Percentiles rank a stretch among this genome's conserved stretches.
Conservation (phyloP, 2,888 invertebrate genomes). For the Tenthredo distinguenda region DNA sequence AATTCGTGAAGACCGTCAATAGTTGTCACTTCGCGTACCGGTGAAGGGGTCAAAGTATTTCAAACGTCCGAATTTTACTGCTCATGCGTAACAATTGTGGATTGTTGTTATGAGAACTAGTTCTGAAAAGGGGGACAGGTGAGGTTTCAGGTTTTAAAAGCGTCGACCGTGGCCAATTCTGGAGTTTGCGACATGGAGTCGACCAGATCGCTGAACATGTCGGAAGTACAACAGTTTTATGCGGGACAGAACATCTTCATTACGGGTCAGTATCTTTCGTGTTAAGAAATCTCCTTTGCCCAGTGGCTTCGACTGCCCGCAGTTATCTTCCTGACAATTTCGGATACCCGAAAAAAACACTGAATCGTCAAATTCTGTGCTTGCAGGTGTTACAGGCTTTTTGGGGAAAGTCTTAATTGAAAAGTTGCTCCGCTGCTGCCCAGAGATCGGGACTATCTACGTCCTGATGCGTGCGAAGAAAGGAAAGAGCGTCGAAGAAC, state of each 20-base stretch:
- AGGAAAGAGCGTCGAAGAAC: conserved; percentile 52
- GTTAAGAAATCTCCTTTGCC: not conserved
- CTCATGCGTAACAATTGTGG: not conserved
- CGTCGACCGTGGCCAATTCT: not conserved
- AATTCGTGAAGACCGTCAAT: not conserved
- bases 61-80: not conserved
- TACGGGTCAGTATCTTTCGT: conserved; percentile 53
- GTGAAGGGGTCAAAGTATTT: not conserved
- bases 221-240: conserved; percentile 59
- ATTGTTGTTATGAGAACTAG: not conserved
- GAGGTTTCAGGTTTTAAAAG: not conserved
- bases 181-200: not conserved
- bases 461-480: conserved; percentile 59
- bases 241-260: conserved; percentile 57
- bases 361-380: not conserved
- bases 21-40: not conserved
- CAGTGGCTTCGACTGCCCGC: not conserved
- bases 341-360: not conserved
- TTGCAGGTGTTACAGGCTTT: conserved; percentile 61
- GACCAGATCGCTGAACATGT: conserved; percentile 5
- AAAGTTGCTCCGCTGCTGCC: conserved; percentile 60
- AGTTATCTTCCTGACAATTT: not conserved
- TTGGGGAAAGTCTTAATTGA: conserved; percentile 60
- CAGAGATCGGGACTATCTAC: conserved; percentile 58
- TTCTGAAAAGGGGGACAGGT: not conserved